Evolutionary conservation across 2,113 vertebrate species (phyloP).

Genomic region (Misgurnus anguillicaudatus): DNA sequence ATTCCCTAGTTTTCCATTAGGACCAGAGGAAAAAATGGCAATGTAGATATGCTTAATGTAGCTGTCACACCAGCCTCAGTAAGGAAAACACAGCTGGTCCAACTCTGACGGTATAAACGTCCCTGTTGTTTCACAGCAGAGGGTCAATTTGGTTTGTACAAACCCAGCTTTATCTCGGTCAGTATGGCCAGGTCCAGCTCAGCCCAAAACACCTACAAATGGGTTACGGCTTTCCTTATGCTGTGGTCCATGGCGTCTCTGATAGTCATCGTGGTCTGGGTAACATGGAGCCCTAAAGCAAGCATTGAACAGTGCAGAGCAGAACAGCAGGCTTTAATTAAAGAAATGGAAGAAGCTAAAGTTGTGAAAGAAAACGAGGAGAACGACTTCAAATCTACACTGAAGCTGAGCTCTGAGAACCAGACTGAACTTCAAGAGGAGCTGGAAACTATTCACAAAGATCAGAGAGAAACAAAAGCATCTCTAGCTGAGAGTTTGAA

Average conservation of each 20-base stretch:
- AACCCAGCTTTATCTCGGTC: background rate
- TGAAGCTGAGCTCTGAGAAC: conserved; percentile 19
- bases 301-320: conserved; percentile 30
- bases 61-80: background rate
- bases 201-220: conserved; percentile 39
- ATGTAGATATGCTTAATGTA: conserved; percentile 13
- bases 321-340: background rate
- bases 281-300: conserved; percentile 35
- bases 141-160: background rate
- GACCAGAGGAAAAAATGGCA: background rate
- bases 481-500: conserved; percentile 31
- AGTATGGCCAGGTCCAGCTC: conserved; percentile 44
- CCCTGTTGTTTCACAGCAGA: background rate
- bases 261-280: conserved; percentile 57
- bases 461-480: conserved; percentile 7
- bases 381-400: conserved; percentile 1
- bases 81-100: background rate
- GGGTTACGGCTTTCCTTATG: conserved; percentile 41
- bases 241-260: conserved; percentile 57
- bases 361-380: conserved; percentile 32
- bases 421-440: conserved; percentile 41
- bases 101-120: background rate
- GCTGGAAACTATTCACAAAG: conserved; percentile 17
- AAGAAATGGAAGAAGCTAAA: conserved; percentile 39
- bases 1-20: background rate